phyloP scores from a whole-genome alignment of 2,888 invertebrate genomes.

The Acanthopleura granulata region DNA sequence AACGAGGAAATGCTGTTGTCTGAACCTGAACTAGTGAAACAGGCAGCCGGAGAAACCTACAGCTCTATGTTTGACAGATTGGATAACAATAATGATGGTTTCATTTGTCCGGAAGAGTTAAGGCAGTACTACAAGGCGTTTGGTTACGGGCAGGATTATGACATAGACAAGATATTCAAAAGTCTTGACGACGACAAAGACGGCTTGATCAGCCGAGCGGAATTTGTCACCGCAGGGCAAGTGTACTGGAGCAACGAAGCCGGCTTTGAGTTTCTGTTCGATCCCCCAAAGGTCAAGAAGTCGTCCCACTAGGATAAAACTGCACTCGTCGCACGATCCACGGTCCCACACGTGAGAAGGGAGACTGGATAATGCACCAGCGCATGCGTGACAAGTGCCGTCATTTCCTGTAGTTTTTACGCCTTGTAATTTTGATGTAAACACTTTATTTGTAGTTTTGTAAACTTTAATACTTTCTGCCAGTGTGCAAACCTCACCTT shows the following conservation, averaged over 20 bases:
- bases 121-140: not conserved
- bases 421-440: no score
- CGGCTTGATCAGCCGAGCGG: not conserved
- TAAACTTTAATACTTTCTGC: no score
- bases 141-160: not conserved
- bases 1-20: not conserved
- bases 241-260: not conserved
- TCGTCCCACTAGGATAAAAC: not conserved
- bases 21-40: not conserved
- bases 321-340: not conserved
- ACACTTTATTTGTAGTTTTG: no score
- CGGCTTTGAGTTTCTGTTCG: not conserved
- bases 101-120: not conserved
- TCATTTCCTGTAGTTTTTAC: no score
- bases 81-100: not conserved
- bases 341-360: not conserved
- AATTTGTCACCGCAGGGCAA: not conserved
- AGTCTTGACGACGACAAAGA: not conserved
- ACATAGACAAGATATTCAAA: not conserved
- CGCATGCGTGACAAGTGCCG: no score
- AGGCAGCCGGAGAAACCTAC: not conserved
- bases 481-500: no score
- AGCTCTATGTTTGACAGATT: not conserved
- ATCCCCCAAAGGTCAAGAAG: not conserved
- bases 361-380: not conserved